A percentile compares a stretch with the other conserved stretches of the same genome.
These are phyloP conservation scores for Trichoplusia ni DNA, from an alignment of 1,140 invertebrate species.

Conservation along the genomic window DNA sequence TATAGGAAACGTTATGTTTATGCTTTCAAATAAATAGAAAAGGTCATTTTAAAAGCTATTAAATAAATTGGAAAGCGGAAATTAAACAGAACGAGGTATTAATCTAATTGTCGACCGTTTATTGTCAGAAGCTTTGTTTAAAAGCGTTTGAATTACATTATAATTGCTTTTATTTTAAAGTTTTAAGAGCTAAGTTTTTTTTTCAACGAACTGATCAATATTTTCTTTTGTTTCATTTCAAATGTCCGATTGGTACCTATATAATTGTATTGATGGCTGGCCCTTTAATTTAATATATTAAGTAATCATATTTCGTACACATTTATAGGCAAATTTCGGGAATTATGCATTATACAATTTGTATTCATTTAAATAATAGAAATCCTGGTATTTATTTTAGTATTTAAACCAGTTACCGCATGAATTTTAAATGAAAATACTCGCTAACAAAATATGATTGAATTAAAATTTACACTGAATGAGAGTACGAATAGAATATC, in stretches of 20 bases:
- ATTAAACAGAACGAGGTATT: conserved; percentile 24
- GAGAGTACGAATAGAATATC: neutral
- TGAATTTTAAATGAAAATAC: conserved; percentile 30
- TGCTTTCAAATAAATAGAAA: conserved; percentile 25
- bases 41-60: conserved; percentile 15
- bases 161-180: neutral
- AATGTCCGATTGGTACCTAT: too few relatives aligned
- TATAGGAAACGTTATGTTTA: conserved; percentile 21
- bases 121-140: neutral
- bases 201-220: too few relatives aligned
- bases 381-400: neutral
- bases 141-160: neutral
- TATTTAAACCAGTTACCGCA: neutral
- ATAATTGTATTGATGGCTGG: too few relatives aligned
- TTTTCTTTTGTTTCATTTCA: too few relatives aligned
- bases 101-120: conserved; percentile 12
- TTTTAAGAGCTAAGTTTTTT: too few relatives aligned
- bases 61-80: conserved; percentile 25
- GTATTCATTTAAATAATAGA: too few relatives aligned
- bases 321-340: too few relatives aligned
- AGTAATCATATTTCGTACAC: too few relatives aligned
- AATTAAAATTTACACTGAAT: conserved; percentile 8
- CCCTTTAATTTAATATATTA: too few relatives aligned
- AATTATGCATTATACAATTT: too few relatives aligned
- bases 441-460: conserved; percentile 12